Percentiles rank a stretch among this genome's conserved stretches.
Evolutionary conservation across 2,888 invertebrate species (phyloP).

Genomic region (Labia minor): DNA sequence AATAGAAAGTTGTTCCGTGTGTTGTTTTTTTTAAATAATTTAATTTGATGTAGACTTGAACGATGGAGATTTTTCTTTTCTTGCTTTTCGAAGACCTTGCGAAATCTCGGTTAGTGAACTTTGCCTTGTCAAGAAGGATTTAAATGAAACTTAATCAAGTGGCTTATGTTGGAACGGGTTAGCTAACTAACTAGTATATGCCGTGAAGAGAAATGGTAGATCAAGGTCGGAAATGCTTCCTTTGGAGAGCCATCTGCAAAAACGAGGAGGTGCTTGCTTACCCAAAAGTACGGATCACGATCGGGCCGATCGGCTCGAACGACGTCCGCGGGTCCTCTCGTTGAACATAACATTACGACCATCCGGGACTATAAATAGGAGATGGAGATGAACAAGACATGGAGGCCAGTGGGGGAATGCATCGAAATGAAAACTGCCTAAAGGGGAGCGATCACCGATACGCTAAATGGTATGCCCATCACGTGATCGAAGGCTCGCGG

Average conservation of each 20-base stretch:
- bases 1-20: no score
- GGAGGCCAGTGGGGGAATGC: neutral
- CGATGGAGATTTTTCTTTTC: no score
- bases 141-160: no score
- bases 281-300: neutral
- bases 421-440: neutral
- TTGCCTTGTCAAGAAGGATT: no score
- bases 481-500: neutral
- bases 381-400: neutral
- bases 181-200: no score
- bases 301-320: neutral
- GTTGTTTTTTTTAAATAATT: no score
- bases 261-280: neutral
- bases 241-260: neutral
- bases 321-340: neutral
- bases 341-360: neutral
- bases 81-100: no score
- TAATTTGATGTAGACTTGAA: no score
- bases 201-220: no score
- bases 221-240: no score
- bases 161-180: no score
- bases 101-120: no score
- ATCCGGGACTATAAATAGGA: neutral
- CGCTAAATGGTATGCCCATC: constrained; percentile 5
- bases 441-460: neutral